Conservation (phyloP, 2,888 invertebrate species). For the Agapetus fuscipes region DNA sequence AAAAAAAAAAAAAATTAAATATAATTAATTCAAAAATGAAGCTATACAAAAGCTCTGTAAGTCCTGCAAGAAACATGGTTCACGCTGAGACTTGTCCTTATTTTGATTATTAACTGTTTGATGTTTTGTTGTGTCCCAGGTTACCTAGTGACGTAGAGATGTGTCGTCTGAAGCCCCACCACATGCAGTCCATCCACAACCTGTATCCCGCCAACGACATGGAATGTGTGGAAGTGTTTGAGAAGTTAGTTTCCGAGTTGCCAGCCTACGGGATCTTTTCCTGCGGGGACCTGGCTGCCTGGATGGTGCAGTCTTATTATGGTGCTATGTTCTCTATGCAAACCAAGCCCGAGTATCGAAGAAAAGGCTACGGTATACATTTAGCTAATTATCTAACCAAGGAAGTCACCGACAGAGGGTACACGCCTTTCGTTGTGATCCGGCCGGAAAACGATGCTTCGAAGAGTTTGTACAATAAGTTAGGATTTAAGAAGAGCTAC, state of each 20-base stretch:
- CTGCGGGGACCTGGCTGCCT: slow-evolving; percentile 67
- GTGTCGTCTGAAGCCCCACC: slow-evolving; percentile 64
- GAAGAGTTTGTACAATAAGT: slow-evolving; percentile 70
- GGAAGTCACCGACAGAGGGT: slow-evolving; percentile 61
- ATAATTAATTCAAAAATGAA: too few relatives aligned
- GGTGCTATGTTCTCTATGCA: slow-evolving; percentile 92
- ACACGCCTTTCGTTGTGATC: slow-evolving; percentile 79
- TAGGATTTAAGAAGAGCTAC: slow-evolving; percentile 72
- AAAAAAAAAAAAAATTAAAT: too few relatives aligned
- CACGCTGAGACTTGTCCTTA: too few relatives aligned
- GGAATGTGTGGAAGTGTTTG: slow-evolving; percentile 75
- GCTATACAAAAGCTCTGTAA: too few relatives aligned
- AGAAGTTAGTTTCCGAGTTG: slow-evolving; percentile 64
- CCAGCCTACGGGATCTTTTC: slow-evolving; percentile 77
- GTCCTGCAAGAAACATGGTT: too few relatives aligned
- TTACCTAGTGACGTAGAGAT: slow-evolving; percentile 63
- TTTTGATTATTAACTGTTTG: too few relatives aligned
- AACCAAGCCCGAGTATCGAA: slow-evolving; percentile 65
- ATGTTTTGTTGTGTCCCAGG: slow-evolving; percentile 30
- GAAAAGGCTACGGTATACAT: slow-evolving; percentile 67
- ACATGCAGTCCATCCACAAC: slow-evolving; percentile 75
- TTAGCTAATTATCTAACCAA: slow-evolving; percentile 58
- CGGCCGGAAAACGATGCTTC: slow-evolving; percentile 81
- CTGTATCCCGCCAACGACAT: slow-evolving; percentile 82
- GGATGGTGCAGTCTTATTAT: slow-evolving; percentile 89